A percentile compares a stretch with the other conserved stretches of the same genome.
Conservation (phyloP, 2,113 vertebrate species). For the Triplophysa siluroides region DNA sequence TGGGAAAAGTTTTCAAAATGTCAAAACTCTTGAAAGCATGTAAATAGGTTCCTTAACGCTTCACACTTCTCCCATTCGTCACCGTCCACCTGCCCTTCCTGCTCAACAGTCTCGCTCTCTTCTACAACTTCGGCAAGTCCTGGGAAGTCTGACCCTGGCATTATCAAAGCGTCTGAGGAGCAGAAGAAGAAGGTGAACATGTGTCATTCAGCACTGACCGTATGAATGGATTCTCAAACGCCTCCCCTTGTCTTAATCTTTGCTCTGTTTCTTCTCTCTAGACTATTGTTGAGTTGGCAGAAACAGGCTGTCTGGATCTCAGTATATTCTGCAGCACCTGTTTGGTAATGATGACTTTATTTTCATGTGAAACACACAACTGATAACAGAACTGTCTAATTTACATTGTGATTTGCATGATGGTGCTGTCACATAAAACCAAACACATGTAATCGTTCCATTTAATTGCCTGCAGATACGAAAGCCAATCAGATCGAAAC, state of each 20-base stretch:
- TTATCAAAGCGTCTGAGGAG: slow-evolving; percentile 98
- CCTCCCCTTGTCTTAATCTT: not conserved
- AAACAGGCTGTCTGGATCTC: slow-evolving; percentile 95
- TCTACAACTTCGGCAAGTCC: slow-evolving; percentile 99
- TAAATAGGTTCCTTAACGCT: slow-evolving; percentile 79
- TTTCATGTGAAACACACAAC: not conserved
- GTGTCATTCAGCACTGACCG: not conserved
- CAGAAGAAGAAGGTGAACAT: slow-evolving; percentile 96
- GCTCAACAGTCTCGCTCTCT: slow-evolving; percentile 90
- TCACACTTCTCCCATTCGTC: slow-evolving; percentile 91
- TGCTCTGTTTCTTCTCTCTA: slow-evolving; percentile 58
- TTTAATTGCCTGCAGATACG: slow-evolving; percentile 82
- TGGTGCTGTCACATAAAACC: not conserved
- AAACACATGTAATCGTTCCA: too few species aligned
- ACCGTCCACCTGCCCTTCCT: slow-evolving; percentile 96
- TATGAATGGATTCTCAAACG: too few species aligned
- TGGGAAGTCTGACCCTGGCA: slow-evolving; percentile 99
- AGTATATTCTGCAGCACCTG: slow-evolving; percentile 99
- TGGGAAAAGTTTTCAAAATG: too few species aligned
- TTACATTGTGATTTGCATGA: slow-evolving; percentile 8
- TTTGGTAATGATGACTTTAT: slow-evolving; percentile 81
- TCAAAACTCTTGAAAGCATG: not conserved
- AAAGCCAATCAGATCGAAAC: slow-evolving; percentile 98
- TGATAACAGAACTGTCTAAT: slow-evolving; percentile 2
- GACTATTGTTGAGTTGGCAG: slow-evolving; percentile 98